Base-by-base conservation (phyloP, 2,888 invertebrate genomes). In the Cerceris ruficornis region DNA sequence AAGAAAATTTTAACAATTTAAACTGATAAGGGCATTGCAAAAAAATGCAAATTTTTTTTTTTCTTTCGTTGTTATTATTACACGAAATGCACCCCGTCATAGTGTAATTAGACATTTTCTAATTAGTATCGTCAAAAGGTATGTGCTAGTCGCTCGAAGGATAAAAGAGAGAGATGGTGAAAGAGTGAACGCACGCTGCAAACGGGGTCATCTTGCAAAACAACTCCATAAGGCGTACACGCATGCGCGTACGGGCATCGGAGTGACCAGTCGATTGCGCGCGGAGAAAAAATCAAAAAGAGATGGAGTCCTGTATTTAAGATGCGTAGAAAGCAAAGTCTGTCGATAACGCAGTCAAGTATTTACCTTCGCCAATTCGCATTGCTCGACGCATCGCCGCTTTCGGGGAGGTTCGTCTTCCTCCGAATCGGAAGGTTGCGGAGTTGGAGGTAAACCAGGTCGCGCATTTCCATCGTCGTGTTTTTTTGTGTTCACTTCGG, bases 361-460 rank as follows among this genome's bases (percentile, higher is more conserved):
- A 86, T 88, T 90, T 87, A 93, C 93, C 90, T 92, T 92, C 81
- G 94, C 94, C 86, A 95, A 92, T 90, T 95, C 95, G 87, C 94
- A 93, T 90, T 94, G 94, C 87, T 95, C 93, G 54, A 92, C 87
- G 81, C 91, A 91, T 42, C 87, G 87, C 83, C 92, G 88, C 91
- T 94, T 94, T 75, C 92, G 91, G 17, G 93, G 93, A 42, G 93
- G 93, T 91, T 94, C 94, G 84, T 94, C 94, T 92, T 97, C 95
- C 93, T 97, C 97, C 0, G 96, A 96, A 92, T 98, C 97, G 0
- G 97, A 97, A 17, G 97, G 96, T 92, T 97, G 97, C 0, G 97
- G 97, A 4, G 97, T 97, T 70, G 96, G 91, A 9, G 92, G 92
- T 28, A 92, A 81, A 65, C 78, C 42, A 80, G 82, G 74, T 42